Evolutionary conservation across 2,797 vertebrate species (phyloP).

Genomic region (Caiman crocodilus): DNA sequence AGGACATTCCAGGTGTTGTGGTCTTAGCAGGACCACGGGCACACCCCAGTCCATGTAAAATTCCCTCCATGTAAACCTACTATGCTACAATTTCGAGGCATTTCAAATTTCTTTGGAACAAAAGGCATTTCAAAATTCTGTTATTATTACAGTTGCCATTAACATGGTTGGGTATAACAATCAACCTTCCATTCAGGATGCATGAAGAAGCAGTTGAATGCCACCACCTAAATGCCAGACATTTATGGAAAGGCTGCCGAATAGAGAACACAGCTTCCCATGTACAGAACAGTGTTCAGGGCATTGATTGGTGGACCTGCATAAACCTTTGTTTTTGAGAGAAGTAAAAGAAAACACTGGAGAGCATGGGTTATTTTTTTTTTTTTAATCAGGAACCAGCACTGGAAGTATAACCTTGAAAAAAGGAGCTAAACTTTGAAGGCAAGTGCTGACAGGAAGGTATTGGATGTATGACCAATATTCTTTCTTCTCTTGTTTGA

Average conservation of each 20-base stretch:
- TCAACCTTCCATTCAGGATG: accelerated
- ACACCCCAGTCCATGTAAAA: no score
- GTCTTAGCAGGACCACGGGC: no score
- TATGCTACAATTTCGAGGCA: no score
- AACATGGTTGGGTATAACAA: accelerated
- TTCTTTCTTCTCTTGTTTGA: no score
- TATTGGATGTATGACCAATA: no score
- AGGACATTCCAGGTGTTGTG: no score
- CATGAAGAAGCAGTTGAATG: accelerated
- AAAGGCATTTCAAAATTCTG: not conserved
- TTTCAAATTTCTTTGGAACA: not conserved
- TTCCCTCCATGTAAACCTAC: no score
- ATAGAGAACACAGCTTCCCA: not conserved
- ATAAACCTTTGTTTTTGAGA: not conserved
- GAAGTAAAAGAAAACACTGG: not conserved
- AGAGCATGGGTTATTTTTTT: not conserved
- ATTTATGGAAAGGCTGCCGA: no score
- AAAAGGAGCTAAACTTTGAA: no score
- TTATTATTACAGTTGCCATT: accelerated
- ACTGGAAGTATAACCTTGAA: no score
- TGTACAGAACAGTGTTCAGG: not conserved
- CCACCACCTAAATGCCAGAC: not conserved
- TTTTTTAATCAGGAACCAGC: no score
- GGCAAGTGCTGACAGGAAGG: no score
- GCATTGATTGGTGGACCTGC: accelerated